Conservation (phyloP, 1,140 invertebrate species). For the Capitella teleta region DNA sequence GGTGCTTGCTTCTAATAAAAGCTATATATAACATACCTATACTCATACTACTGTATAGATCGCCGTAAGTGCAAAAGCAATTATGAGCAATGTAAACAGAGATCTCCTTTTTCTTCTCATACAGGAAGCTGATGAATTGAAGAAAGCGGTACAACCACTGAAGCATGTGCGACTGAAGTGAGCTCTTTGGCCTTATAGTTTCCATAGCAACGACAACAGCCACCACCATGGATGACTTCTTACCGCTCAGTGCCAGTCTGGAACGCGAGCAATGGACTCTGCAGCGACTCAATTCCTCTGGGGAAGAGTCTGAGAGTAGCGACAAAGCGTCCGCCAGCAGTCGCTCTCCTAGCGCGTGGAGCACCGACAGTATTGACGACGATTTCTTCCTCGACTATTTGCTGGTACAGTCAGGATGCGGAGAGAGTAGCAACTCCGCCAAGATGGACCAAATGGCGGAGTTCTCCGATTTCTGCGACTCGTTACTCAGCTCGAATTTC, state of each 20-base stretch:
- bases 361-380: conserved; percentile 26
- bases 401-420: not conserved
- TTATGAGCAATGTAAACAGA: too few relatives aligned
- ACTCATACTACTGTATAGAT: too few relatives aligned
- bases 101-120: too few relatives aligned
- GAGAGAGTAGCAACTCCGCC: not conserved
- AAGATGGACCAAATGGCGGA: not conserved
- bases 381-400: conserved; percentile 12
- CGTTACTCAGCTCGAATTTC: not conserved
- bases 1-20: too few relatives aligned
- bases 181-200: too few relatives aligned
- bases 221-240: conserved; percentile 1
- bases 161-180: too few relatives aligned
- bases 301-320: conserved; percentile 23
- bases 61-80: too few relatives aligned
- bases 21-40: too few relatives aligned
- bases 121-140: too few relatives aligned
- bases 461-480: not conserved
- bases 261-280: conserved; percentile 31
- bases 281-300: conserved; percentile 32
- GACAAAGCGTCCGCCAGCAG: conserved; percentile 12
- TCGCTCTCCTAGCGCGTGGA: conserved; percentile 18
- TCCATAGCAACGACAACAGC: too few relatives aligned
- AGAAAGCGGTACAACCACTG: too few relatives aligned
- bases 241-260: conserved; percentile 9